Conservation (phyloP, 2,888 invertebrate species). For the Lepetodrilus schrolli region DNA sequence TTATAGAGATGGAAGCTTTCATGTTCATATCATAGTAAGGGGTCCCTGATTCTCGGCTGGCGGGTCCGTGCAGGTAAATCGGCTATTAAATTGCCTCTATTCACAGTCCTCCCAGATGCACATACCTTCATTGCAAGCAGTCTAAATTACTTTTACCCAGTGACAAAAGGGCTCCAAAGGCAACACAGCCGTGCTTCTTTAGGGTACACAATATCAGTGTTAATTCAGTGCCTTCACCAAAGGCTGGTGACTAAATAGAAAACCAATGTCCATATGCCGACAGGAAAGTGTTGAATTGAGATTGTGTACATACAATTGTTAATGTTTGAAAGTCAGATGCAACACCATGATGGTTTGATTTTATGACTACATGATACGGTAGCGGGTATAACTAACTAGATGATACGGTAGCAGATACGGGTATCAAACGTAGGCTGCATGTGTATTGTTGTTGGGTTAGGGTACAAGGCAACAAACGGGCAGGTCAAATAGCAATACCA, state of each 20-base stretch:
- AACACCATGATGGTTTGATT: background rate
- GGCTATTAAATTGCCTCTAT: constrained; percentile 27
- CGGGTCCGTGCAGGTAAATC: constrained; percentile 15
- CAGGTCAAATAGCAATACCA: background rate
- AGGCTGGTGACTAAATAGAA: too few species aligned
- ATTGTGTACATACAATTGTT: constrained; percentile 20
- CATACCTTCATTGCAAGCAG: constrained; percentile 19
- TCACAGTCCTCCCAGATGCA: constrained; percentile 9
- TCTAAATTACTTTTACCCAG: constrained; percentile 1
- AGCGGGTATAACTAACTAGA: background rate
- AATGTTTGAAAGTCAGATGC: constrained; percentile 12
- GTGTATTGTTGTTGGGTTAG: background rate
- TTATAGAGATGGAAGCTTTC: background rate
- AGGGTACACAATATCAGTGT: constrained; percentile 21
- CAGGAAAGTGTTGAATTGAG: constrained; percentile 5
- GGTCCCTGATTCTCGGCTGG: background rate
- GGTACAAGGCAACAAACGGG: constrained; percentile 7
- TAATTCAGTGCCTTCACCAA: constrained; percentile 25
- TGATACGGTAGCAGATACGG: too few species aligned
- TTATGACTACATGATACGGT: background rate
- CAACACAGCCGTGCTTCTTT: background rate
- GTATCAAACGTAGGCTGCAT: background rate
- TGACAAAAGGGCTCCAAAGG: constrained; percentile 8
- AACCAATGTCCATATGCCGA: constrained; percentile 9
- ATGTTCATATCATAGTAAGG: background rate